Percentiles rank a stretch among this genome's conserved stretches.
Evolutionary conservation across 1,140 invertebrate species (phyloP).

Genomic region (Zaprionus ghesquierei): DNA sequence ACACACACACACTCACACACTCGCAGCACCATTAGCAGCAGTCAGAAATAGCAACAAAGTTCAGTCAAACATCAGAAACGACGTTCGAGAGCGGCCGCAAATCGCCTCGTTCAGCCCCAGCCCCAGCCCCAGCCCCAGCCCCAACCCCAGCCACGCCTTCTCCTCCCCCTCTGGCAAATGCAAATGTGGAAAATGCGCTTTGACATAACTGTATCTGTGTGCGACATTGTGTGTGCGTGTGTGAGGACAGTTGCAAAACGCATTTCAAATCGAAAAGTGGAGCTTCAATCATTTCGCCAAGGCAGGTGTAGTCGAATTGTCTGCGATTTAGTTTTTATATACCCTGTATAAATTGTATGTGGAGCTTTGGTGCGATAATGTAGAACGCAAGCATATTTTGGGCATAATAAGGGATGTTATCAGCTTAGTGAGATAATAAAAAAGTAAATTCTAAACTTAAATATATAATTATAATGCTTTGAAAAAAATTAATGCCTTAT

Average conservation of each 20-base stretch:
- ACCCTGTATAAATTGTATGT: constrained; percentile 4
- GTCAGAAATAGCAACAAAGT: constrained; percentile 62
- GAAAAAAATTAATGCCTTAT: no score
- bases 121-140: background rate
- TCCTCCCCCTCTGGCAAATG: constrained; percentile 47
- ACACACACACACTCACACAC: background rate
- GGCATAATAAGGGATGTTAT: no score
- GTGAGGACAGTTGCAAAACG: constrained; percentile 64
- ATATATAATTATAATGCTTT: no score
- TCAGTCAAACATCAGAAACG: constrained; percentile 71
- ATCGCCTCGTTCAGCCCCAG: constrained; percentile 4
- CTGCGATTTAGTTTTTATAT: constrained; percentile 22
- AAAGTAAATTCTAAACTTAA: no score
- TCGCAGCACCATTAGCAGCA: constrained; percentile 46
- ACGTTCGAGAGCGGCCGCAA: constrained; percentile 45
- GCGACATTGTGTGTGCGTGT: constrained; percentile 5
- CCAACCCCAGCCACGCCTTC: background rate
- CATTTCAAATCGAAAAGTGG: constrained; percentile 76
- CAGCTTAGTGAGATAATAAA: no score
- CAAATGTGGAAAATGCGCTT: constrained; percentile 75
- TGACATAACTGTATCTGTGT: constrained; percentile 49
- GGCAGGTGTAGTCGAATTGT: constrained; percentile 45
- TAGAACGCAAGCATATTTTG: no score
- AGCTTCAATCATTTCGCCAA: constrained; percentile 66
- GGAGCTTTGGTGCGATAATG: no score